Percentiles rank a stretch among this genome's conserved stretches.
Evolutionary conservation across 1,140 invertebrate species (phyloP).

Genomic region (Leguminivora glycinivorella): DNA sequence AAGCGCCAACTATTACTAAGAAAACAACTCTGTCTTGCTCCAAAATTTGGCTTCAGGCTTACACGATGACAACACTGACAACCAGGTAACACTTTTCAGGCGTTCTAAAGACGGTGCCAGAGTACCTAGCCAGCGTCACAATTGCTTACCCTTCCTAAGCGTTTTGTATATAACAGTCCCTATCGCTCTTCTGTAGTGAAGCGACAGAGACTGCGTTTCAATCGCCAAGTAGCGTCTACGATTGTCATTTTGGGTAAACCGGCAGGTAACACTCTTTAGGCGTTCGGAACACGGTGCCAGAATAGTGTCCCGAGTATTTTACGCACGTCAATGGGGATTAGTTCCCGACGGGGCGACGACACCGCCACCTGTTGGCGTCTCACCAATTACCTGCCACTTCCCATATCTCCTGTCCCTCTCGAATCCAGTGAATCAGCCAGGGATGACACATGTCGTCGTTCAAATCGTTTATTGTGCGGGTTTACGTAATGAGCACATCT

Average conservation of each 20-base stretch:
- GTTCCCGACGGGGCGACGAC: constrained; percentile 23
- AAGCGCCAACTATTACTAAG: neutral
- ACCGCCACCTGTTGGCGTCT: constrained; percentile 14
- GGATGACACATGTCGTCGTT: neutral
- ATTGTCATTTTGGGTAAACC: no score
- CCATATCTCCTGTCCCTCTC: neutral
- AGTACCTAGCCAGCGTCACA: no score
- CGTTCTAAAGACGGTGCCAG: no score
- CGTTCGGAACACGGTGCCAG: neutral
- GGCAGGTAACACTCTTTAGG: no score
- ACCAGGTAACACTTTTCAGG: no score
- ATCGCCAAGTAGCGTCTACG: no score
- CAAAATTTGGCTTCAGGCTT: neutral
- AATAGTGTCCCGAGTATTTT: constrained; percentile 16
- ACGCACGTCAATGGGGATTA: constrained; percentile 14
- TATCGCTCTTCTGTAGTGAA: no score
- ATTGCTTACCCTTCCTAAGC: no score
- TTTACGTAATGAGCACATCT: neutral
- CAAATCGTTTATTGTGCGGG: neutral
- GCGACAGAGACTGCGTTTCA: no score
- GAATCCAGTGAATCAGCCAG: neutral
- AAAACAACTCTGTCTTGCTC: neutral
- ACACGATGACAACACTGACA: no score
- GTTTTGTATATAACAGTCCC: no score
- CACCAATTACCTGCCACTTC: constrained; percentile 1